Percentiles rank a stretch among this genome's conserved stretches.
Conservation (phyloP, 1,140 invertebrate genomes). For the Anastrepha ludens region DNA sequence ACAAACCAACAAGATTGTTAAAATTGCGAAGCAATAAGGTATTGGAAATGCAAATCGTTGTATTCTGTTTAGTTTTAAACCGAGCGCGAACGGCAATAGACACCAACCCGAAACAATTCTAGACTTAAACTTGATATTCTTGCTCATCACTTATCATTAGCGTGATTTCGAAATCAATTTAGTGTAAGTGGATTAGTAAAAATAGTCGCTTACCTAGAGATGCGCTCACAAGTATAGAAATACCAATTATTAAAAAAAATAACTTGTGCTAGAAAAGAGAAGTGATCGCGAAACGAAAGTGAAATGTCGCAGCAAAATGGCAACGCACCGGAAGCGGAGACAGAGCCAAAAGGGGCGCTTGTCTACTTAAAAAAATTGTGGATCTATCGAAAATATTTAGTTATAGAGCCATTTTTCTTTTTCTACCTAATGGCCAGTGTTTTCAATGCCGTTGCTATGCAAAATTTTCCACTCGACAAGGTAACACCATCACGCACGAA, state of each 20-base stretch:
- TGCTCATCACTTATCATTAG: neutral
- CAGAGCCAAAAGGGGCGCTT: conserved; percentile 21
- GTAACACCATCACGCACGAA: conserved; percentile 47
- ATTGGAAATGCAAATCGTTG: neutral
- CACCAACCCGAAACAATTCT: neutral
- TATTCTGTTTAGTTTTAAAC: conserved; percentile 31
- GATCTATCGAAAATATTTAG: conserved; percentile 67
- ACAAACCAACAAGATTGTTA: neutral
- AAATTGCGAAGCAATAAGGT: neutral
- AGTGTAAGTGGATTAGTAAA: neutral
- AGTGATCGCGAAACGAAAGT: neutral
- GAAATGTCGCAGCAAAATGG: conserved; percentile 35
- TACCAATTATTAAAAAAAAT: neutral
- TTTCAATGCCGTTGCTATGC: conserved; percentile 74
- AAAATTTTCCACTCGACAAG: conserved; percentile 77
- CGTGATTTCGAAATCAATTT: too few relatives aligned
- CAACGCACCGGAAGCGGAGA: conserved; percentile 27
- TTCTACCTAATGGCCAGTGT: conserved; percentile 75
- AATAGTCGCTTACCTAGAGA: neutral
- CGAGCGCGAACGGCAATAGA: conserved; percentile 7
- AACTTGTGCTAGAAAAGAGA: neutral
- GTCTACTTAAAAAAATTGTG: conserved; percentile 68
- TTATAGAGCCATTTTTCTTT: conserved; percentile 76
- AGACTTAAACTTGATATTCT: neutral
- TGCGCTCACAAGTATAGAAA: neutral